phyloP scores from a whole-genome alignment of 2,888 invertebrate genomes.

The Creontiades dilutus region DNA sequence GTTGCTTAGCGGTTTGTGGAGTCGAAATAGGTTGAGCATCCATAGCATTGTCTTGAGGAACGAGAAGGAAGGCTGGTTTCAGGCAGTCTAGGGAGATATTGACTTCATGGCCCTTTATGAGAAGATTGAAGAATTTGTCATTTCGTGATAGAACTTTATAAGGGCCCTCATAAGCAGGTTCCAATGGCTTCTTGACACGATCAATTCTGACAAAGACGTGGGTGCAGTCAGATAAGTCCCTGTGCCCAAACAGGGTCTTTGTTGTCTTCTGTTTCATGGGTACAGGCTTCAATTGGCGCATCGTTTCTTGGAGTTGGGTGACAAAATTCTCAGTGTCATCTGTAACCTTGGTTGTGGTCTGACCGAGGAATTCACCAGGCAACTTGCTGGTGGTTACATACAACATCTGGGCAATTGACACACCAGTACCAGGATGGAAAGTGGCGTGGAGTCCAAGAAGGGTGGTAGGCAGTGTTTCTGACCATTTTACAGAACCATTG shows the following conservation, averaged over 20 bases:
- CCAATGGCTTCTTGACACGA: too few species aligned
- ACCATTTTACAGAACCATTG: constrained; percentile 56
- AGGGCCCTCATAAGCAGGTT: too few species aligned
- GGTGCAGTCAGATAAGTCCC: constrained; percentile 19
- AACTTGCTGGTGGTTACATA: constrained; percentile 58
- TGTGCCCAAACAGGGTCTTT: constrained; percentile 50
- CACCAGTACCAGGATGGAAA: constrained; percentile 61
- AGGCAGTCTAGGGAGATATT: too few species aligned
- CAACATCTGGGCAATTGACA: constrained; percentile 53
- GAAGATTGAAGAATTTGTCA: constrained; percentile 17
- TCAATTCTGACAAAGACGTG: constrained; percentile 61
- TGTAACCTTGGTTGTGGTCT: neutral
- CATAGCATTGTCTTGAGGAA: neutral
- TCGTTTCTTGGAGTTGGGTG: constrained; percentile 38
- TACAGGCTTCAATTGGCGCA: constrained; percentile 33
- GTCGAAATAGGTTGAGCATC: neutral
- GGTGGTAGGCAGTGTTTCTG: constrained; percentile 53
- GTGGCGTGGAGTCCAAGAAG: constrained; percentile 66
- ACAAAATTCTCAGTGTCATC: constrained; percentile 58
- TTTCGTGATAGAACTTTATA: too few species aligned
- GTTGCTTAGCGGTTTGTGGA: neutral
- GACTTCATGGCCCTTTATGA: constrained; percentile 22
- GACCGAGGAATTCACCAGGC: constrained; percentile 57
- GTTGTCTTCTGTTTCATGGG: neutral
- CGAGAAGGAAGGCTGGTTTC: too few species aligned